phyloP scores from a whole-genome alignment of 2,888 invertebrate species.

The Lampropteryx suffumata region DNA sequence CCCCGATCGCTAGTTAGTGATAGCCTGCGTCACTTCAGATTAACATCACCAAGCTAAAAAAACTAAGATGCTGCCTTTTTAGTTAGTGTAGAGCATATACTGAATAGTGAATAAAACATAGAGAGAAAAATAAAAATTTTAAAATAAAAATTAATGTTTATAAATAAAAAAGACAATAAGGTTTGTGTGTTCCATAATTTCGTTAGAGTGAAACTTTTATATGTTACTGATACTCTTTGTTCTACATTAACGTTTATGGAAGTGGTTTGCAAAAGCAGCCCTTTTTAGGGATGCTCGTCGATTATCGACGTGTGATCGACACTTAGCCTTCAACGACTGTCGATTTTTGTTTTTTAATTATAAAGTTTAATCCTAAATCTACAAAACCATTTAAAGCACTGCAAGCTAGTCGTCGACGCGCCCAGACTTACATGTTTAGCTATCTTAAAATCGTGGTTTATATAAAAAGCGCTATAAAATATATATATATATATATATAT shows the following conservation, averaged over 20 bases:
- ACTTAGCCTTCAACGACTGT: constrained; percentile 1
- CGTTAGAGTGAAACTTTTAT: constrained; percentile 9
- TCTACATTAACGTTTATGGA: constrained; percentile 72
- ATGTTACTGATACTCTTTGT: neutral
- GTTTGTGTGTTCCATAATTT: neutral
- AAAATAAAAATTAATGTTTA: no score
- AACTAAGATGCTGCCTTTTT: no score
- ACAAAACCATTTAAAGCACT: no score
- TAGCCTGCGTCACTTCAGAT: constrained; percentile 31
- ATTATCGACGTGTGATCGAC: constrained; percentile 5
- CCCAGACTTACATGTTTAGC: no score
- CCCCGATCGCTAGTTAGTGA: constrained; percentile 79
- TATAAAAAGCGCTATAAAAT: no score
- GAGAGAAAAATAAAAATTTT: no score
- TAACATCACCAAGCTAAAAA: neutral
- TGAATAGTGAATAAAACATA: no score
- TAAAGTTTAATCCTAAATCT: no score
- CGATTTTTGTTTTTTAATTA: neutral
- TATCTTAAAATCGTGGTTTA: no score
- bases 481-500: no score
- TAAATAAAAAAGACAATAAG: neutral
- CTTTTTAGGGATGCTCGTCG: constrained; percentile 36
- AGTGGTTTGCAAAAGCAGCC: constrained; percentile 66
- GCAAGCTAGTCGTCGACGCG: no score
- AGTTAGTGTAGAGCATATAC: no score